phyloP scores from a whole-genome alignment of 2,888 invertebrate genomes.

The Chaitophorus viminalis region DNA sequence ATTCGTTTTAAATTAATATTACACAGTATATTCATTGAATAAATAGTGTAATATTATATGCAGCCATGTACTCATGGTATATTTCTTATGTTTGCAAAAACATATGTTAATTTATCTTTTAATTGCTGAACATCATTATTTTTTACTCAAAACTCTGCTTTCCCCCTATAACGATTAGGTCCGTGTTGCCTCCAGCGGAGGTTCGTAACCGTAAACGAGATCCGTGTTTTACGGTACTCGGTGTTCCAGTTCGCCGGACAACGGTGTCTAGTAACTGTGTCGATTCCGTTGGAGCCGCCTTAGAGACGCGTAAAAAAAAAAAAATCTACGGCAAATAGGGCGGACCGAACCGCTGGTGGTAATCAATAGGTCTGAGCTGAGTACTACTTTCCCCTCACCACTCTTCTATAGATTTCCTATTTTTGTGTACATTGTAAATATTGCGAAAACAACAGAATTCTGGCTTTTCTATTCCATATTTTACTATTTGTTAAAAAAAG shows the following conservation, averaged over 20 bases:
- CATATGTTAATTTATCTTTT: background rate
- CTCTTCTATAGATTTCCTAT: slow-evolving; percentile 14
- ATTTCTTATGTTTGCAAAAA: background rate
- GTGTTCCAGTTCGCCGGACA: slow-evolving; percentile 61
- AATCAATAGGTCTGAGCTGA: slow-evolving; percentile 49
- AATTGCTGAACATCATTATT: background rate
- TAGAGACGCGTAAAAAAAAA: slow-evolving; percentile 42
- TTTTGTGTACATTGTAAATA: slow-evolving; percentile 5
- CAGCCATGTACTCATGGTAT: background rate
- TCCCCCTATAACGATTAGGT: slow-evolving; percentile 8
- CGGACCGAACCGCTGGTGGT: slow-evolving; percentile 49
- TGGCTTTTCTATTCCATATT: slow-evolving; percentile 13
- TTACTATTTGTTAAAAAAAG: background rate
- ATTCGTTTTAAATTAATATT: too few species aligned
- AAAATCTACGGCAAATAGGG: slow-evolving; percentile 57
- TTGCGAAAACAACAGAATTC: slow-evolving; percentile 23
- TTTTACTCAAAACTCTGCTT: slow-evolving; percentile 17
- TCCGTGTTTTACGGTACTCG: slow-evolving; percentile 61
- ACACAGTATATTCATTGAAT: background rate
- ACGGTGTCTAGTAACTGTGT: slow-evolving; percentile 61
- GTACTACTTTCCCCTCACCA: slow-evolving; percentile 59
- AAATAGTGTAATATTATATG: background rate
- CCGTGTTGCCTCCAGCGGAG: slow-evolving; percentile 43
- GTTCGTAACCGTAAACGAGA: slow-evolving; percentile 57
- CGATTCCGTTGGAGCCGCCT: slow-evolving; percentile 50